Percentiles rank a stretch among this genome's conserved stretches.
Evolutionary conservation across 2,888 invertebrate genomes (phyloP).

Genomic region (Parnassius mnemosyne): DNA sequence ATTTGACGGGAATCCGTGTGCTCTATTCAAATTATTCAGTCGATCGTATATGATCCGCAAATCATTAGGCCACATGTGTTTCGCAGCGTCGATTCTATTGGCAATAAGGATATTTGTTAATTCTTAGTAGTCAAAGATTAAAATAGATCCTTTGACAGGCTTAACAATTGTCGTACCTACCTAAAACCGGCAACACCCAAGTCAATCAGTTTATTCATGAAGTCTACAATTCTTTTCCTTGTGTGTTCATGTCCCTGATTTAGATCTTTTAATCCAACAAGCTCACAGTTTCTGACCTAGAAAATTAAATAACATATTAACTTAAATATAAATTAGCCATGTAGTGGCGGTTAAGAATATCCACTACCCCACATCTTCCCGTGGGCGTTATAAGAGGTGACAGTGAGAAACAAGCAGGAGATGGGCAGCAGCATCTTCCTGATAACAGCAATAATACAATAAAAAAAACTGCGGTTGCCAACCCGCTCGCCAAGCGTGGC

Average conservation of each 20-base stretch:
- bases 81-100: constrained; percentile 86
- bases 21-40: constrained; percentile 81
- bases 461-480: no score
- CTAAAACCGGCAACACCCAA: constrained; percentile 89
- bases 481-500: no score
- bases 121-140: no score
- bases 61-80: constrained; percentile 90
- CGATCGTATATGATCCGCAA: constrained; percentile 83
- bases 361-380: no score
- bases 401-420: no score
- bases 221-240: constrained; percentile 82
- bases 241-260: constrained; percentile 85
- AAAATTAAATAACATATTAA: background rate
- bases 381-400: no score
- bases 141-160: no score
- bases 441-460: no score
- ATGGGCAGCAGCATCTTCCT: no score
- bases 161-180: constrained; percentile 68
- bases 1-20: constrained; percentile 82
- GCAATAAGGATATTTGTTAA: background rate
- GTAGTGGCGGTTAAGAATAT: no score
- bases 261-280: constrained; percentile 89
- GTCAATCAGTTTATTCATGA: constrained; percentile 84
- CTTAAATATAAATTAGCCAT: no score
- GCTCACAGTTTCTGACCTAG: constrained; percentile 86